A percentile compares a stretch with the other conserved stretches of the same genome.
These are phyloP conservation scores for Atrichornis clamosus DNA, from an alignment of 2,113 vertebrate species.

Conservation along the genomic window DNA sequence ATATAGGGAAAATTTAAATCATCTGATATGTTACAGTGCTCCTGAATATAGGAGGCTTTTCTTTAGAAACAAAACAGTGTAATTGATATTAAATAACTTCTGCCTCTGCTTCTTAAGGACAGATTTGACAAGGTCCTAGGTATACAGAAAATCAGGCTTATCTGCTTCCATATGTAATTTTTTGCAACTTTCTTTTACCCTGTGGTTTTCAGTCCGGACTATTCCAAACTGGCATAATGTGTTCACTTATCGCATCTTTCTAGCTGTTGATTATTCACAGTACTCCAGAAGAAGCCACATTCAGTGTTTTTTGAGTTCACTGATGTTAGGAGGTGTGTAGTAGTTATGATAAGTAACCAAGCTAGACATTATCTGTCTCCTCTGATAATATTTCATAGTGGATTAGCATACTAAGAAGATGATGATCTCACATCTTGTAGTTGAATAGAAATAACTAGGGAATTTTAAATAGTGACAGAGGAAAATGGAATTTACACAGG, in stretches of 20 bases:
- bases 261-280: neutral
- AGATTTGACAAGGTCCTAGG: neutral
- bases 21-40: neutral
- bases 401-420: neutral
- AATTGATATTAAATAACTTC: neutral
- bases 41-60: neutral
- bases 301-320: neutral
- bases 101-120: neutral
- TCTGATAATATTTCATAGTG: neutral
- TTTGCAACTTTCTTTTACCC: neutral
- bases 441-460: neutral
- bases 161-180: neutral
- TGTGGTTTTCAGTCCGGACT: neutral
- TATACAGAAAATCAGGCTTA: neutral
- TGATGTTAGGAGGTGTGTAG: neutral
- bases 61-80: neutral
- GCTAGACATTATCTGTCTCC: neutral
- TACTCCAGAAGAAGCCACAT: neutral
- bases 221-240: neutral
- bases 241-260: neutral
- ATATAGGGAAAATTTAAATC: neutral
- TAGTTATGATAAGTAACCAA: neutral
- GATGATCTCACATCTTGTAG: neutral
- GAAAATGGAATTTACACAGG: neutral
- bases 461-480: neutral